phyloP scores from a whole-genome alignment of 1,140 invertebrate species.

The Acromyrmex charruanus region DNA sequence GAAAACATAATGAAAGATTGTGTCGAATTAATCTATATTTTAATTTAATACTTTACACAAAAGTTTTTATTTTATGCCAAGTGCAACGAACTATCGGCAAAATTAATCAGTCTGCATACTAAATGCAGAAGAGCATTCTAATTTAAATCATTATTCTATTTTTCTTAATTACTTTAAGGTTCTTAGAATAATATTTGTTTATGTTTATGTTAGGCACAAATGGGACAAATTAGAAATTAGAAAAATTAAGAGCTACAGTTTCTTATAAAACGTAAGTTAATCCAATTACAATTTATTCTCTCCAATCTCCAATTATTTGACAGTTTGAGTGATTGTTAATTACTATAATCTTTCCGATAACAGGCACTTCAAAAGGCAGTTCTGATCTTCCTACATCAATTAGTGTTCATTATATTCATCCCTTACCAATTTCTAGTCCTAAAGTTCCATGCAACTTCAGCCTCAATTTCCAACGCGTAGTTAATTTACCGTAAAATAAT shows the following conservation, averaged over 20 bases:
- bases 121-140: background rate
- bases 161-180: background rate
- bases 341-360: conserved; percentile 13
- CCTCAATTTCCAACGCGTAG: background rate
- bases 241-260: background rate
- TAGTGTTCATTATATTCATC: conserved; percentile 31
- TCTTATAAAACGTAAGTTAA: conserved; percentile 12
- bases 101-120: background rate
- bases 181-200: background rate
- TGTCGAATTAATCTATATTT: background rate
- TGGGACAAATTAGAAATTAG: background rate
- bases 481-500: conserved; percentile 55
- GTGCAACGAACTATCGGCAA: background rate
- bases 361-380: background rate
- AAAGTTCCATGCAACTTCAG: conserved; percentile 14
- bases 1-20: background rate
- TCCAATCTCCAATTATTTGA: background rate
- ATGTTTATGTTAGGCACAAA: background rate
- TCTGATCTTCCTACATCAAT: conserved; percentile 45
- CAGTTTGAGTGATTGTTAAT: background rate
- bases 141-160: background rate
- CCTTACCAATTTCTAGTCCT: background rate
- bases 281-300: background rate
- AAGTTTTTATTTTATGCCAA: conserved; percentile 13
- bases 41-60: background rate